These are phyloP conservation scores for Sialia sialis DNA, from an alignment of 2,113 vertebrate genomes.

Conservation along the genomic window DNA sequence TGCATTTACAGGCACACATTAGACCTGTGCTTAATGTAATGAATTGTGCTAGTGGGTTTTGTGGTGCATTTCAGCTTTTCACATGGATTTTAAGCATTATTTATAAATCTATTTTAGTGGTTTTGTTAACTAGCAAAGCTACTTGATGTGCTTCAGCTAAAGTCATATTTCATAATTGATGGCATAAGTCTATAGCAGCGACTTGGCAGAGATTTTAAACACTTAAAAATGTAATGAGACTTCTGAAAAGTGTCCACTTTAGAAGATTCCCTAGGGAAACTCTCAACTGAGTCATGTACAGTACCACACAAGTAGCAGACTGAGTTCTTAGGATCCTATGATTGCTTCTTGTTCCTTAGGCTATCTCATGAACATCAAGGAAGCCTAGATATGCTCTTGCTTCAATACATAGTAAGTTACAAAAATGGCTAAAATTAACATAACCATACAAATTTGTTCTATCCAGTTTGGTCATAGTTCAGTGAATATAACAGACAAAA, in stretches of 20 bases:
- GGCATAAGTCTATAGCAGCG: background rate
- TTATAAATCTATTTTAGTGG: background rate
- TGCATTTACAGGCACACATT: background rate
- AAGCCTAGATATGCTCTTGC: background rate
- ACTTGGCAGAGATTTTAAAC: background rate
- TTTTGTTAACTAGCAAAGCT: background rate
- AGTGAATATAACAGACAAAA: background rate
- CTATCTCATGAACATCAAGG: background rate
- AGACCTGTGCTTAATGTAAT: background rate
- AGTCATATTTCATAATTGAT: background rate
- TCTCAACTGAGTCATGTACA: background rate
- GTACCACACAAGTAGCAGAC: background rate
- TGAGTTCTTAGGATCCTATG: background rate
- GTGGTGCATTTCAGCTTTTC: background rate
- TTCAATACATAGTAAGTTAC: background rate
- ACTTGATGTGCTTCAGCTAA: background rate
- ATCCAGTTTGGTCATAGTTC: background rate
- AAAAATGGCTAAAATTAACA: background rate
- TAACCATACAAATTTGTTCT: background rate
- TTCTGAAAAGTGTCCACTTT: background rate
- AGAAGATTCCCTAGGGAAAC: background rate
- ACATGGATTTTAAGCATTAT: background rate
- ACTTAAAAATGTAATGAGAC: background rate
- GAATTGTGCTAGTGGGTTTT: background rate
- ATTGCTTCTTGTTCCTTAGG: background rate